A percentile compares a stretch with the other conserved stretches of the same genome.
phyloP scores from a whole-genome alignment of 92 coral and sea anemone genomes.

The Epizoanthus ramosus region DNA sequence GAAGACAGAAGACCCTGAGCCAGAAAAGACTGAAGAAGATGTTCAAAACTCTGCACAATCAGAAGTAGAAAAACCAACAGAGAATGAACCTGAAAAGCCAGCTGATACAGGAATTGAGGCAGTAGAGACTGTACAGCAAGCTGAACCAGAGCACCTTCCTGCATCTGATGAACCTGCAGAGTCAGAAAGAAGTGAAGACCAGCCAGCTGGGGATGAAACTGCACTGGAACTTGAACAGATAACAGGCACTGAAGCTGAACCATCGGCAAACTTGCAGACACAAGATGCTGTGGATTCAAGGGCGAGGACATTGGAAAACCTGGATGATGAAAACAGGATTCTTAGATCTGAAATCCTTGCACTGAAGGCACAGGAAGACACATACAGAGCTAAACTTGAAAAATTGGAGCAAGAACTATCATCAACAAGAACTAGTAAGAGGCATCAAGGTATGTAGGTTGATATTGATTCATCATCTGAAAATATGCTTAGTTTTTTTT shows the following conservation, averaged over 20 bases:
- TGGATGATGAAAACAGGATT: slow-evolving; percentile 48
- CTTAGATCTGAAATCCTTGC: slow-evolving; percentile 55
- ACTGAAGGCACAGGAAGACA: slow-evolving; percentile 54
- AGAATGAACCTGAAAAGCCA: slow-evolving; percentile 1
- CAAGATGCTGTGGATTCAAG: neutral
- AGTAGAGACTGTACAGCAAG: neutral
- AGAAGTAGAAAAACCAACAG: neutral
- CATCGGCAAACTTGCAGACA: neutral
- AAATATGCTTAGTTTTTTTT: neutral
- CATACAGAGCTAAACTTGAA: slow-evolving; percentile 49
- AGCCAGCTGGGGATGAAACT: neutral
- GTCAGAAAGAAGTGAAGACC: neutral
- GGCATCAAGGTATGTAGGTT: slow-evolving; percentile 36
- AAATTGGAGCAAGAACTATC: slow-evolving; percentile 65
- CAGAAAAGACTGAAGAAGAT: neutral
- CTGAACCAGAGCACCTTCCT: neutral
- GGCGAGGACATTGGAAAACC: slow-evolving; percentile 5
- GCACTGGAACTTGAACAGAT: neutral
- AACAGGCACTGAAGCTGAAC: neutral
- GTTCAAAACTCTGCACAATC: slow-evolving; percentile 16
- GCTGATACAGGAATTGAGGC: neutral
- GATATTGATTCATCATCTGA: neutral
- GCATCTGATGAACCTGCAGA: neutral
- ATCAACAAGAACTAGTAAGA: slow-evolving; percentile 43
- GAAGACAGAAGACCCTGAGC: neutral